phyloP scores from a whole-genome alignment of 2,113 vertebrate genomes.

The Odocoileus hemionus region DNA sequence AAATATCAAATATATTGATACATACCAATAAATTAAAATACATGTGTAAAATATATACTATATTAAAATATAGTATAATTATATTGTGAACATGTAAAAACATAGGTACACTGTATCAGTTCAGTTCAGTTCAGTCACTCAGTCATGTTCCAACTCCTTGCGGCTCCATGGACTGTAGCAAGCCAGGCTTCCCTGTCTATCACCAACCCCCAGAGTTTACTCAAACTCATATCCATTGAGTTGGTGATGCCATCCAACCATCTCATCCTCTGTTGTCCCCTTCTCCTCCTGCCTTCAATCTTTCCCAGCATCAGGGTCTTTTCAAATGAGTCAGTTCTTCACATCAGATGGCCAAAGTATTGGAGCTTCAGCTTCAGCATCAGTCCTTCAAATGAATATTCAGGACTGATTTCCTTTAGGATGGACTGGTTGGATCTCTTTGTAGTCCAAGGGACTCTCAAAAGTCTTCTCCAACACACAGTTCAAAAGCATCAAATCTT shows the following conservation, averaged over 20 bases:
- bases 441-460: background rate
- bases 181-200: background rate
- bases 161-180: background rate
- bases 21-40: background rate
- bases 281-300: background rate
- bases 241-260: background rate
- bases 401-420: background rate
- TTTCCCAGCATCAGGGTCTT: background rate
- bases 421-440: background rate
- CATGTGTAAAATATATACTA: background rate
- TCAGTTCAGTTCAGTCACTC: background rate
- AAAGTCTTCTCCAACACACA: background rate
- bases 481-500: background rate
- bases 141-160: background rate
- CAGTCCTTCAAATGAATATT: background rate
- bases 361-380: background rate
- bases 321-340: background rate
- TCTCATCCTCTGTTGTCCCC: background rate
- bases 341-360: background rate
- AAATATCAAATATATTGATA: background rate
- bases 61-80: background rate
- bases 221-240: background rate
- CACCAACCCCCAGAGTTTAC: fast-evolving
- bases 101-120: background rate
- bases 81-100: background rate